Base-by-base conservation (phyloP, 2,888 invertebrate species). In the Hipparchia semele region DNA sequence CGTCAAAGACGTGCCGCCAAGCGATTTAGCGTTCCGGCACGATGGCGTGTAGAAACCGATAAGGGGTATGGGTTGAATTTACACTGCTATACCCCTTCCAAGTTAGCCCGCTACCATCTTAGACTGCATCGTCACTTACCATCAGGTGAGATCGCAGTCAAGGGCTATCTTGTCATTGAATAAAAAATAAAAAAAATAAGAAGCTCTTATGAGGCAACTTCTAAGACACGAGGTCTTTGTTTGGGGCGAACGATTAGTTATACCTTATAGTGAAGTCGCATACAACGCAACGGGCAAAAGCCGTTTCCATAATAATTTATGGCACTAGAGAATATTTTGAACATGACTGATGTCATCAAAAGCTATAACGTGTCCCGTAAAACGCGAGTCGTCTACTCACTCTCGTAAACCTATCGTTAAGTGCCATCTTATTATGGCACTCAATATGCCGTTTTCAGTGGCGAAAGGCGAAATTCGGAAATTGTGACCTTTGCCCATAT, bases 401-500 rank as follows among this genome's bases (percentile, higher is more conserved):
- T 13, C n/a, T 67, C 67, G 56, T 67, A 67, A 67, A 67, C 56
- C 13, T 45, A 58, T 68, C 58, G 67, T 68, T 58, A 58, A 68
- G 6, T 45, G 13, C 9, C 56, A 10, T 58, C 58, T 46, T 46
- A 58, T 68, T 68, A 68, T 23, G 56, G 13, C 39, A n/a, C 9
- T 53, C 8, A 49, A 49, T 66, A 39, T n/a, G 65, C 13, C 13
- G 51, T 64, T 49, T 64, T 51, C 23, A 23, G 5, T 49, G 45
- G n/a, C 49, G 33, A 39, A 60, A 51, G 51, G 10, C 49, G 4
- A 51, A 64, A 64, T 64, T 64, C 51, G 46, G 51, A 64, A 23
- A 23, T 8, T 39, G 60, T 64, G 49, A 4, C 7, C 23, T 64
- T 10, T 9, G 23, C 2, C 23, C 13, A 13, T 8, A 58, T 13